Evolutionary conservation across 2,113 vertebrate genomes (phyloP), one percentile per base, ranked within the genome.

Genomic region (Pandion haliaetus): DNA sequence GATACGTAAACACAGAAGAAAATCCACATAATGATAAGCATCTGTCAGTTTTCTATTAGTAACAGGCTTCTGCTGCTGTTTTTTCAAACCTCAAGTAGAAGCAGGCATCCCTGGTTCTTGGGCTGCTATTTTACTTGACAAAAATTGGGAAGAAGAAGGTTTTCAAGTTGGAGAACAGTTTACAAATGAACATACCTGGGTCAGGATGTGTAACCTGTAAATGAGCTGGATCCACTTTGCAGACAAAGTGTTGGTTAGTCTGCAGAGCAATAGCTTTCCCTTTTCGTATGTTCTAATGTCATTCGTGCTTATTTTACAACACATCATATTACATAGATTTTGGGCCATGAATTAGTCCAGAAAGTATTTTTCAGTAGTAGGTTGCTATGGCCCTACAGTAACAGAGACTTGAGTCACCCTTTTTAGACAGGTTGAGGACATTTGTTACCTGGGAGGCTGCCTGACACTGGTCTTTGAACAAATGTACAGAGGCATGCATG

Each of bases 81-180:
- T 86, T 96, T 86, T 77, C 49, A 93, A 95, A 89, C 24, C 55
- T 84, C 26, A 66, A 78, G n/a, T 38, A 81, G 90, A 83, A 83
- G 38, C n/a, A 86, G 20, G 44, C 44, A 67, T 63, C 47, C 42
- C 71, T 77, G 32, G 19, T 73, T 61, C 38, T 36, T 61, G 49
- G 32, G 45, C 36, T 95, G 42, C 63, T 83, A 31, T 71, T 80
- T 73, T 36, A 73, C 25, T 72, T 71, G 52, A 24, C 49, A 88
- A 82, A 80, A 81, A 23, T 14, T 20, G 25, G 26, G 36, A 91
- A 59, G 38, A 62, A 62, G 1, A 26, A 34, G 45, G 16, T 86
- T 94, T 96, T 84, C 14, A 28, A 28, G 69, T 11, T 55, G 67
- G 38, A 73, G 59, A 91, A 50, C 15, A 50, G 58, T 74, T 86